Evolutionary conservation across 2,888 invertebrate species (phyloP).

Genomic region (Spatulosminthurus flaviceps): DNA sequence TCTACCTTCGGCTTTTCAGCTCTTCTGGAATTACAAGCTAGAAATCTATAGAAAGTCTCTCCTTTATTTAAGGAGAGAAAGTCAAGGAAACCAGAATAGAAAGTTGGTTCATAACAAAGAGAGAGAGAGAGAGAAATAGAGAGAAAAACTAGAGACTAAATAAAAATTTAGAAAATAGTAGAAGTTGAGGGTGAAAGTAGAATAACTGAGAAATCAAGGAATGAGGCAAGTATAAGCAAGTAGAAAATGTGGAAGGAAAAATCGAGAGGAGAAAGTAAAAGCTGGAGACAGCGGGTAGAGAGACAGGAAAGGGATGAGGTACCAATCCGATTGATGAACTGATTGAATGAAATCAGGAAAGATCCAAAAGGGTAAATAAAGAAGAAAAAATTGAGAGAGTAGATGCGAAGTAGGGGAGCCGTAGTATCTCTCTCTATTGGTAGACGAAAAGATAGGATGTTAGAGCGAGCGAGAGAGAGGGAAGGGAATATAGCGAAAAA

Average conservation of each 20-base stretch:
- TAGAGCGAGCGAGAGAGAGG: neutral
- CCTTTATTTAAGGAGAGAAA: too few species aligned
- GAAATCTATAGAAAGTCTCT: too few species aligned
- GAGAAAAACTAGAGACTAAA: too few species aligned
- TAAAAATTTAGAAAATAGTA: neutral
- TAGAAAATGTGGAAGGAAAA: neutral
- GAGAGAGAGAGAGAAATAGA: too few species aligned
- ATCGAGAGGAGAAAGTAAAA: neutral
- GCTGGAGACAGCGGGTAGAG: neutral
- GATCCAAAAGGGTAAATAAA: constrained; percentile 18
- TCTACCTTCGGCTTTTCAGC: too few species aligned
- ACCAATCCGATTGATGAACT: neutral
- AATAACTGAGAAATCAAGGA: neutral
- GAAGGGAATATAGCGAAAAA: constrained; percentile 4
- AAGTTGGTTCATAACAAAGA: too few species aligned
- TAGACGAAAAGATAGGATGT: neutral
- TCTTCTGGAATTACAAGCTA: too few species aligned
- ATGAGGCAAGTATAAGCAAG: neutral
- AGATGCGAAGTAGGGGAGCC: neutral
- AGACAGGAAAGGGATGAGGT: neutral
- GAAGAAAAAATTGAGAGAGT: neutral
- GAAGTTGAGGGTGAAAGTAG: neutral
- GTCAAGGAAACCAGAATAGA: too few species aligned
- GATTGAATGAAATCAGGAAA: constrained; percentile 18
- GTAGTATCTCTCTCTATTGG: too few species aligned